These are phyloP conservation scores for Prionchulus punctatus DNA, from an alignment of 2,888 invertebrate genomes.

Conservation along the genomic window DNA sequence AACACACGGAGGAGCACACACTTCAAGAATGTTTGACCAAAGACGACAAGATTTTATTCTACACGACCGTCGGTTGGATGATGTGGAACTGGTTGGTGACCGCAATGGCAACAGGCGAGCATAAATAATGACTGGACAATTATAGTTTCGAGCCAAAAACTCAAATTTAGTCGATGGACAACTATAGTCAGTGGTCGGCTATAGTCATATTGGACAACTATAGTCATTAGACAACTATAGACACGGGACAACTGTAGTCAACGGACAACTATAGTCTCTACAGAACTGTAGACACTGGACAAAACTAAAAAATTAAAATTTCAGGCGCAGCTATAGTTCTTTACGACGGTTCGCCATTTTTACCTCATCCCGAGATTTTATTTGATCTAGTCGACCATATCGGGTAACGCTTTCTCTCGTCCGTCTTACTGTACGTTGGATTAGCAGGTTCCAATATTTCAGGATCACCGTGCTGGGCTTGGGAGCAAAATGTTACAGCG, in stretches of 20 bases:
- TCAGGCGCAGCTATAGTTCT: slow-evolving; percentile 37
- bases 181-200: too few species aligned
- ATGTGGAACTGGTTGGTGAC: slow-evolving; percentile 46
- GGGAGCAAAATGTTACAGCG: slow-evolving; percentile 42
- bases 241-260: too few species aligned
- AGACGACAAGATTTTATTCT: slow-evolving; percentile 42
- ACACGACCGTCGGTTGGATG: slow-evolving; percentile 47
- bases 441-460: slow-evolving; percentile 12
- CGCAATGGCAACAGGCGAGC: slow-evolving; percentile 35
- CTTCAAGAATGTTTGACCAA: slow-evolving; percentile 39
- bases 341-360: slow-evolving; percentile 44
- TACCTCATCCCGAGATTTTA: slow-evolving; percentile 37
- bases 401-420: slow-evolving; percentile 20
- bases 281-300: too few species aligned
- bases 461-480: slow-evolving; percentile 42
- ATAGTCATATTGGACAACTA: too few species aligned
- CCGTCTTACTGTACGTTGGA: slow-evolving; percentile 6
- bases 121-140: not conserved
- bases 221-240: too few species aligned
- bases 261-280: too few species aligned
- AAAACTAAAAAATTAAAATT: not conserved
- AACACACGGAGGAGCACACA: slow-evolving; percentile 43
- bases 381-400: slow-evolving; percentile 39
- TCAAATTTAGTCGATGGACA: too few species aligned
- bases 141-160: too few species aligned